A percentile compares a stretch with the other conserved stretches of the same genome.
phyloP scores from a whole-genome alignment of 2,113 vertebrate genomes.

The Percina caprodes region DNA sequence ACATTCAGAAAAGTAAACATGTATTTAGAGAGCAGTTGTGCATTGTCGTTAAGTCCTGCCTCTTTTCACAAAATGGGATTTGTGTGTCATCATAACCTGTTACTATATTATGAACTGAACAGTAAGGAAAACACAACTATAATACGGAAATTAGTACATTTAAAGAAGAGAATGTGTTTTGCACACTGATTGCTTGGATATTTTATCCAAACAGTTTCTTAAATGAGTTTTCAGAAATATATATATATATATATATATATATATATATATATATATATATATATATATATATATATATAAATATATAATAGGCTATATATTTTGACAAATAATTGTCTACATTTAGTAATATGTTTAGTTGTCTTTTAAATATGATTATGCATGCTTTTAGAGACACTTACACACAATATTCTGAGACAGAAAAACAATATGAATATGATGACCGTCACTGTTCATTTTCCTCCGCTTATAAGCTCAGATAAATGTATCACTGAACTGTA shows the following conservation, averaged over 20 bases:
- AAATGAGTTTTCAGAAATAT: background rate
- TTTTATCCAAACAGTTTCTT: background rate
- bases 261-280: too few species aligned
- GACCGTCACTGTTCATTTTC: background rate
- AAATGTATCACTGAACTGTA: background rate
- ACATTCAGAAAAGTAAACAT: background rate
- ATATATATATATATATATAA: too few species aligned
- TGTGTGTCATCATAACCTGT: constrained; percentile 22
- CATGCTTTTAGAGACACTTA: background rate
- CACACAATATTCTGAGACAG: background rate
- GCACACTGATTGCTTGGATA: background rate
- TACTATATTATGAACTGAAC: background rate
- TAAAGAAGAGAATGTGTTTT: background rate
- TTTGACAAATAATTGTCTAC: background rate
- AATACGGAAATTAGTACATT: too few species aligned
- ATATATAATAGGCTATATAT: background rate
- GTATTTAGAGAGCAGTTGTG: background rate
- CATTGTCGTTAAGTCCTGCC: background rate
- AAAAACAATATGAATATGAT: background rate
- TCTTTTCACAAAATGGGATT: background rate
- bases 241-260: too few species aligned
- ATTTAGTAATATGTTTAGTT: background rate
- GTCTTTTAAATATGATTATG: too few species aligned
- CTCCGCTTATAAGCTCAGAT: background rate
- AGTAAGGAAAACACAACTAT: too few species aligned